Conservation (phyloP, 2,888 invertebrate species). For the Heliconius ismenius region DNA sequence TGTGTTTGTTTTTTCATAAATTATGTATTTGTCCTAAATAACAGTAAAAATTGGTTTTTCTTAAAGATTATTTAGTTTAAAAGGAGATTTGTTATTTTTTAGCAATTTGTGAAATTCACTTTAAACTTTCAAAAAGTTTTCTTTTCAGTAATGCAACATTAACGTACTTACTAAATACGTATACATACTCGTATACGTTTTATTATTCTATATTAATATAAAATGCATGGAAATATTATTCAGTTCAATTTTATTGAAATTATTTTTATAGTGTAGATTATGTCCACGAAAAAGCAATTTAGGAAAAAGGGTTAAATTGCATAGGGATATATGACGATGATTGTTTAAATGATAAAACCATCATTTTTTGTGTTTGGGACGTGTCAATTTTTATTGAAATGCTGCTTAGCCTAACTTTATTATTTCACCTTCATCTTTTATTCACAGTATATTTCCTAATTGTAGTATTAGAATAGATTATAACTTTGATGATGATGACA, state of each 20-base stretch:
- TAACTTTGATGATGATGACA: no score
- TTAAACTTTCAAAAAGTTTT: background rate
- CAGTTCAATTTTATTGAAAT: background rate
- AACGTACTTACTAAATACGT: background rate
- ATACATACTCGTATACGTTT: background rate
- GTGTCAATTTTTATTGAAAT: background rate
- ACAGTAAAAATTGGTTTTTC: background rate
- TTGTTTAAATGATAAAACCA: background rate
- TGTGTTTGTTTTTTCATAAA: no score
- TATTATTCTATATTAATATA: background rate
- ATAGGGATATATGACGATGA: background rate
- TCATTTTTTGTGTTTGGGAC: conserved; percentile 1
- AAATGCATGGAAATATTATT: conserved; percentile 8
- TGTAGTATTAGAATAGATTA: no score
- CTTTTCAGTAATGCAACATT: background rate
- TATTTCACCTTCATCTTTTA: background rate
- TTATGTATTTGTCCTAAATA: background rate
- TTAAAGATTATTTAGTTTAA: background rate
- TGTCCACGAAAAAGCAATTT: background rate
- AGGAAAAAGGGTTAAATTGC: conserved; percentile 3
- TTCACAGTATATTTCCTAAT: no score
- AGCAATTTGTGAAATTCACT: background rate
- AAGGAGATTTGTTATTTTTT: background rate
- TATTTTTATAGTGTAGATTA: background rate
- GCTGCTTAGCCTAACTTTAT: background rate